A percentile compares a stretch with the other conserved stretches of the same genome.
Conservation (phyloP, 2,113 vertebrate genomes). For the Callorhinus ursinus region DNA sequence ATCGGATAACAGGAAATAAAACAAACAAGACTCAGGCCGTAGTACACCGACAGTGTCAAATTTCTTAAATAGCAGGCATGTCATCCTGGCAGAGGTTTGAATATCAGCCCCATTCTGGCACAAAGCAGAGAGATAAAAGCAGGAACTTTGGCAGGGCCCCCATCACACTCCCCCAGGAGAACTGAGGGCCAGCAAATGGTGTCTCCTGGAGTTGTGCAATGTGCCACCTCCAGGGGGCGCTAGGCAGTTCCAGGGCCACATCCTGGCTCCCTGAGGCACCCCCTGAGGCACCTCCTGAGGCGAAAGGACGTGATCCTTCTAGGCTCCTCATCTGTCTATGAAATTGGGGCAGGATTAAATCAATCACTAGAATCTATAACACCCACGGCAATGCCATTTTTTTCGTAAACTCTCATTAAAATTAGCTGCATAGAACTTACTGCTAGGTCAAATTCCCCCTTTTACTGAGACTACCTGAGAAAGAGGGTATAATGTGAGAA, state of each 20-base stretch:
- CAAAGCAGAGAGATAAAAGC: not conserved
- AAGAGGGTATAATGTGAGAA: not conserved
- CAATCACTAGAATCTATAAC: not conserved
- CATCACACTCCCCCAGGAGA: accelerated
- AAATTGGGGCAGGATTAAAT: constrained; percentile 27
- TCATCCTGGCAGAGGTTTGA: not conserved
- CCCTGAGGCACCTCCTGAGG: not conserved
- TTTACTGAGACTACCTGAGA: not conserved
- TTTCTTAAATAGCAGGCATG: constrained; percentile 65
- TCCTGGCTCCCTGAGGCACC: not conserved
- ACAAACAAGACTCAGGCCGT: constrained; percentile 73
- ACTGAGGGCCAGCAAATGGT: accelerated
- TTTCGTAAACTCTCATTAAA: constrained; percentile 27
- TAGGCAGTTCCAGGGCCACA: no score
- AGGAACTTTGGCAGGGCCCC: not conserved
- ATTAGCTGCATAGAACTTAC: not conserved
- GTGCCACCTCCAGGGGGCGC: not conserved
- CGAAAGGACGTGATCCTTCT: not conserved
- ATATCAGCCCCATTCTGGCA: not conserved
- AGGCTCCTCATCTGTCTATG: not conserved
- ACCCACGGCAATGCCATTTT: not conserved
- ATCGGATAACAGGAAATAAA: constrained; percentile 80
- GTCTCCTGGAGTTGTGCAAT: not conserved
- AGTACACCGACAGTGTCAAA: constrained; percentile 48
- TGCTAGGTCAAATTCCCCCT: not conserved